Evolutionary conservation across 2,888 invertebrate genomes (phyloP), one percentile per base, ranked within the genome.

Genomic region (Drosophila lutescens): DNA sequence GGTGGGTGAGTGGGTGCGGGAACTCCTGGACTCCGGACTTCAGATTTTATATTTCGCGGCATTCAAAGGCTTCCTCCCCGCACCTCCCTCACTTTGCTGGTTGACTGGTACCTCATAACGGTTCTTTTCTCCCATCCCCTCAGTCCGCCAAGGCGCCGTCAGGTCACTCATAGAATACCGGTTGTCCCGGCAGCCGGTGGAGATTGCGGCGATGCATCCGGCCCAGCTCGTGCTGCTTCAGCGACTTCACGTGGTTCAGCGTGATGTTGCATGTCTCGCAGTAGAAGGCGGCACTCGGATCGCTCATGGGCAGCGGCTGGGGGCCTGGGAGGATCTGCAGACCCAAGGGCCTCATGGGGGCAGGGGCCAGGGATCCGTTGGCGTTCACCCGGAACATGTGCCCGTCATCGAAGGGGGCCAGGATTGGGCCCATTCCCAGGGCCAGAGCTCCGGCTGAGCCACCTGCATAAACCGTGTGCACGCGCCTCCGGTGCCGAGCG

Each of bases 211-310:
- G 54, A 54, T 86, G 85, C 43, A 65, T 55, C n/a, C 81, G 81
- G 1, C 85, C 85, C 54, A 71, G 65, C 70, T 78, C 86, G 17
- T 86, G 85, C 34, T 87, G 83, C 23, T 77, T 77, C 23, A 76
- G 83, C 30, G 86, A 86, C 76, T 86, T 86, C 38, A 78, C 15
- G 38, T 86, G 85, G 44, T 86, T 86, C 17, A 86, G 59, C 34
- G 79, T 74, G 8, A 74, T 58, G 58, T 83, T 72, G 73, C 85
- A 86, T 5, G 83, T 56, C 63, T 77, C 74, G 41, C 85, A 86
- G 30, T 76, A 87, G 54, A 36, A 86, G 40, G 69, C 57, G 17
- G 75, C 75, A 54, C 65, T 74, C n/a, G 58, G 10, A 56, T 79
- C 63, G 43, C 49, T 61, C 13, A 59, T 3, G 53, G 58, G 3